These are phyloP conservation scores for Carcina quercana DNA, from an alignment of 2,888 invertebrate genomes.

Conservation along the genomic window DNA sequence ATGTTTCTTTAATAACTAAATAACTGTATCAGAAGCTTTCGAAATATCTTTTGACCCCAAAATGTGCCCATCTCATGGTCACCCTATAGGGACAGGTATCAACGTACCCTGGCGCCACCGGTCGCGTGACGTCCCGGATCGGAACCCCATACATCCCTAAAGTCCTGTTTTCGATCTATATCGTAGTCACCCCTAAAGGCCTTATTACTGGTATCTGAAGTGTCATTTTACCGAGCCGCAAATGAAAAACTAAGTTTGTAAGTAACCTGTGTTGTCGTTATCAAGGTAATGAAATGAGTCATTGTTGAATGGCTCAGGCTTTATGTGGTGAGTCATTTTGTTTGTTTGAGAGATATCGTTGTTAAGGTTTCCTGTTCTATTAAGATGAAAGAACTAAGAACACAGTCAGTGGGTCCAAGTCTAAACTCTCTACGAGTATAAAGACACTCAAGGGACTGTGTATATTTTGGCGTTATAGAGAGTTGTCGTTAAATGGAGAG, in stretches of 20 bases:
- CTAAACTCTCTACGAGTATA: no score
- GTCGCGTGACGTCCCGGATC: slow-evolving; percentile 48
- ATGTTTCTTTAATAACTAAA: no score
- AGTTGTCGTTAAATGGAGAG: no score
- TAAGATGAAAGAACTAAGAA: no score
- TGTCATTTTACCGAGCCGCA: slow-evolving; percentile 15
- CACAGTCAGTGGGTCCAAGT: no score
- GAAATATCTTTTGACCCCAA: neutral
- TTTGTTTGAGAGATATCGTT: neutral
- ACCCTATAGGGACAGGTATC: slow-evolving; percentile 27
- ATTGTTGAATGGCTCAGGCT: slow-evolving; percentile 41
- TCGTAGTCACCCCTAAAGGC: slow-evolving; percentile 12
- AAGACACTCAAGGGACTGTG: no score
- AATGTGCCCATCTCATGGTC: neutral
- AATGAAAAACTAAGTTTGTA: slow-evolving; percentile 14
- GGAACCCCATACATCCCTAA: slow-evolving; percentile 17
- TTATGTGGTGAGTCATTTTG: slow-evolving; percentile 47
- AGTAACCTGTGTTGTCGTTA: slow-evolving; percentile 40
- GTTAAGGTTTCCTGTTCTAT: no score
- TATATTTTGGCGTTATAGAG: no score
- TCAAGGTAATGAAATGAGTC: slow-evolving; percentile 66
- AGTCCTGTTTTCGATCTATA: slow-evolving; percentile 12
- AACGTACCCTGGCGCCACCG: slow-evolving; percentile 46
- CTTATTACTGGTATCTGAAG: no score
- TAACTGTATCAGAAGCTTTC: neutral